Conservation (phyloP, 1,140 invertebrate genomes). For the Venturia canescens region DNA sequence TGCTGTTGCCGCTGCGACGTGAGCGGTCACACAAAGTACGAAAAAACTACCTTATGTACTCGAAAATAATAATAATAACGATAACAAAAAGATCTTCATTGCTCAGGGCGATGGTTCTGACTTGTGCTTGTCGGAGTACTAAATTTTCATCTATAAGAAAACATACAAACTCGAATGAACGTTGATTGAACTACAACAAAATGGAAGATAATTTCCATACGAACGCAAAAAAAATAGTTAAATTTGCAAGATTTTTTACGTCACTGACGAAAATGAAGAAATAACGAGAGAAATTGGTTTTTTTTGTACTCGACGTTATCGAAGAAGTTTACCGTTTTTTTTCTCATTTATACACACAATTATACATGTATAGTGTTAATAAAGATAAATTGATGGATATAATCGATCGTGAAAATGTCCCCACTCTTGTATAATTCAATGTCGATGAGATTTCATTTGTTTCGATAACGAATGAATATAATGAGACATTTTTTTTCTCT, state of each 20-base stretch:
- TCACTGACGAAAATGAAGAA: not conserved
- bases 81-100: conserved; percentile 17
- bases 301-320: conserved; percentile 1
- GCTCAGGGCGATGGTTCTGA: conserved; percentile 18
- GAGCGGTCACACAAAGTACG: conserved; percentile 28
- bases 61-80: conserved; percentile 12
- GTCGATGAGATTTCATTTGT: too few relatives aligned
- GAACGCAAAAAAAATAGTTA: not conserved
- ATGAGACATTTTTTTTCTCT: too few relatives aligned
- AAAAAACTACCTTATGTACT: not conserved
- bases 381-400: too few relatives aligned
- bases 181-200: not conserved
- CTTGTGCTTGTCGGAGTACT: not conserved
- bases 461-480: too few relatives aligned
- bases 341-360: not conserved
- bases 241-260: not conserved
- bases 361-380: not conserved
- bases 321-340: not conserved
- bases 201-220: not conserved
- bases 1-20: conserved; percentile 36
- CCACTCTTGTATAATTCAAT: too few relatives aligned
- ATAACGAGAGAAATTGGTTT: not conserved
- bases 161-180: not conserved
- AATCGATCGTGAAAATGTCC: too few relatives aligned
- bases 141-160: not conserved